A percentile compares a stretch with the other conserved stretches of the same genome.
Conservation (phyloP, 2,797 vertebrate genomes). For the Meriones psammophilus region DNA sequence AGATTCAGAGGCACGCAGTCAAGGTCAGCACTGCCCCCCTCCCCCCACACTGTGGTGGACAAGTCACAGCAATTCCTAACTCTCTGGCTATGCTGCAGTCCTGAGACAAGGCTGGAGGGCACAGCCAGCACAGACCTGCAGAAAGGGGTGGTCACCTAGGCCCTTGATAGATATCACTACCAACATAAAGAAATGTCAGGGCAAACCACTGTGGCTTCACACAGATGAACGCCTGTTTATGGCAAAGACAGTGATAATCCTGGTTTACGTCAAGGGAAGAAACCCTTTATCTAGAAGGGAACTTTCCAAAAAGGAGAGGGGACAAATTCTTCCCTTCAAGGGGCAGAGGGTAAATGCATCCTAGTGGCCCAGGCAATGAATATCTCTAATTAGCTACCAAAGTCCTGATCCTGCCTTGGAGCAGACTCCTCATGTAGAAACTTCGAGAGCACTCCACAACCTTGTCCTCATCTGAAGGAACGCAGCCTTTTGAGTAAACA, state of each 20-base stretch:
- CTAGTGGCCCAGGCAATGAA: neutral
- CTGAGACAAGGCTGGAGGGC: neutral
- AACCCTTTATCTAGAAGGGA: neutral
- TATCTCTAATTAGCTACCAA: neutral
- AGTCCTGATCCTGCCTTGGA: neutral
- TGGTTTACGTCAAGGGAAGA: neutral
- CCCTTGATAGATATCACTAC: neutral
- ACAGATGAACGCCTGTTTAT: neutral
- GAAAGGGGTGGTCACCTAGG: neutral
- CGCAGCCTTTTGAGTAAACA: neutral
- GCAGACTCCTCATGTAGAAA: neutral
- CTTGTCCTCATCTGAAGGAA: neutral
- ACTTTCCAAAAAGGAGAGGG: neutral
- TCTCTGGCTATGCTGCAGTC: neutral
- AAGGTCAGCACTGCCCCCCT: neutral
- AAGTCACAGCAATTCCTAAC: neutral
- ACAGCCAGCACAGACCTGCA: neutral
- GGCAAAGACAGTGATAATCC: neutral
- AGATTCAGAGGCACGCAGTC: neutral
- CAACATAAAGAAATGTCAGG: neutral
- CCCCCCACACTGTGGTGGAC: neutral
- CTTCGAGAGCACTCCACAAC: neutral
- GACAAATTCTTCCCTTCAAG: neutral
- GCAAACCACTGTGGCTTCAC: conserved; percentile 20
- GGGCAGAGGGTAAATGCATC: neutral